These are phyloP conservation scores for Liasis olivaceus DNA, from an alignment of 2,797 vertebrate species.

Conservation along the genomic window DNA sequence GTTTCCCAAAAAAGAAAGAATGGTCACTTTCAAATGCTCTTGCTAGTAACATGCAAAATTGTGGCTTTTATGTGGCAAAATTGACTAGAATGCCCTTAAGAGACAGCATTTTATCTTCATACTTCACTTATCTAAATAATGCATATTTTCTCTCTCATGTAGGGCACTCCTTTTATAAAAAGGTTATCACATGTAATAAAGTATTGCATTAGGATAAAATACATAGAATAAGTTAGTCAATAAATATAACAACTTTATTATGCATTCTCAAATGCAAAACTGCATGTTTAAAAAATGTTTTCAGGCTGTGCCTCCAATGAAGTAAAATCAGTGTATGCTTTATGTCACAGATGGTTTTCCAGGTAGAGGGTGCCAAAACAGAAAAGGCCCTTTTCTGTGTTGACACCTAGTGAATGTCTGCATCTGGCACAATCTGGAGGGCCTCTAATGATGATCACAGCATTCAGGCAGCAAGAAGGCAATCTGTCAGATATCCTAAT, in stretches of 20 bases:
- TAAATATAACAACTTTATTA: background rate
- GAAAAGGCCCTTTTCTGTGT: background rate
- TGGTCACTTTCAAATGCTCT: background rate
- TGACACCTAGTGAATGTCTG: background rate
- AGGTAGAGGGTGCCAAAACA: background rate
- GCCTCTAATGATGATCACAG: background rate
- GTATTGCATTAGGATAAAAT: background rate
- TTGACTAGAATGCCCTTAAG: background rate
- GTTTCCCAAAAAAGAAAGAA: too few relatives aligned
- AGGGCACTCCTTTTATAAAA: background rate
- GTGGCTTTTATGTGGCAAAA: background rate
- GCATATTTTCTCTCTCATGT: background rate
- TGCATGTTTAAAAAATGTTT: background rate
- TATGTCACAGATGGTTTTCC: background rate
- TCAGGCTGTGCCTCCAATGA: background rate
- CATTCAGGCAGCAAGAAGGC: background rate
- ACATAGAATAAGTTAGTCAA: background rate
- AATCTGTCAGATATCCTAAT: background rate
- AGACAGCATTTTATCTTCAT: background rate
- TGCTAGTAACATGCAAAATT: background rate
- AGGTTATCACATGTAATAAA: background rate
- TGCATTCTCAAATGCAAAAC: background rate
- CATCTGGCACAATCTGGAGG: background rate
- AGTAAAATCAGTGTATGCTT: background rate
- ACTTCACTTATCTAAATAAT: background rate